phyloP scores from a whole-genome alignment of 2,888 invertebrate genomes.

The Clunio marinus region DNA sequence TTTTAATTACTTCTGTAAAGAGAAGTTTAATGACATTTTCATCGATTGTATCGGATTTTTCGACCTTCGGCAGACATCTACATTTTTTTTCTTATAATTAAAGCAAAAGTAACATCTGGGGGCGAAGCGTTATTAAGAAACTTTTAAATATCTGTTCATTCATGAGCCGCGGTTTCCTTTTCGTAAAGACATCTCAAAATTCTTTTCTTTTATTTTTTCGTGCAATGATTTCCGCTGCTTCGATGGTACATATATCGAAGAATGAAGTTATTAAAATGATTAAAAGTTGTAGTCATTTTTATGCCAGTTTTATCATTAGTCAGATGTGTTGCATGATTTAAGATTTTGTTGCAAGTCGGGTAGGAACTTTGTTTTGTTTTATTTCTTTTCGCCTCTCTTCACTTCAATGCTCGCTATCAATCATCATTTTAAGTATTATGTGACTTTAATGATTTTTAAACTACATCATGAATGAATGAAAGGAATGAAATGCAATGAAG shows the following conservation, averaged over 20 bases:
- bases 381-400: background rate
- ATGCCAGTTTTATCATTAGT: conserved; percentile 13
- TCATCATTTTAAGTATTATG: conserved; percentile 27
- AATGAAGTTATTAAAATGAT: conserved; percentile 29
- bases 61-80: background rate
- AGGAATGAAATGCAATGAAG: background rate
- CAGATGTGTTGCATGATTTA: no score
- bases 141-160: background rate
- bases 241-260: no score
- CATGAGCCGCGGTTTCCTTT: background rate
- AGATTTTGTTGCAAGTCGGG: no score
- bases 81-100: no score
- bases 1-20: conserved; percentile 8
- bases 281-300: conserved; percentile 5
- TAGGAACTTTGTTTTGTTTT: background rate
- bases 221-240: conserved; percentile 3
- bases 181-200: no score
- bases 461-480: conserved; percentile 7
- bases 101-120: conserved; percentile 2
- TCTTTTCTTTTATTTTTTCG: no score
- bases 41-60: no score
- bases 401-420: conserved; percentile 14
- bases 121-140: background rate
- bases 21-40: conserved; percentile 13
- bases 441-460: conserved; percentile 28